A percentile compares a stretch with the other conserved stretches of the same genome.
Conservation (phyloP, 1,140 invertebrate genomes). For the Ericerus pela region DNA sequence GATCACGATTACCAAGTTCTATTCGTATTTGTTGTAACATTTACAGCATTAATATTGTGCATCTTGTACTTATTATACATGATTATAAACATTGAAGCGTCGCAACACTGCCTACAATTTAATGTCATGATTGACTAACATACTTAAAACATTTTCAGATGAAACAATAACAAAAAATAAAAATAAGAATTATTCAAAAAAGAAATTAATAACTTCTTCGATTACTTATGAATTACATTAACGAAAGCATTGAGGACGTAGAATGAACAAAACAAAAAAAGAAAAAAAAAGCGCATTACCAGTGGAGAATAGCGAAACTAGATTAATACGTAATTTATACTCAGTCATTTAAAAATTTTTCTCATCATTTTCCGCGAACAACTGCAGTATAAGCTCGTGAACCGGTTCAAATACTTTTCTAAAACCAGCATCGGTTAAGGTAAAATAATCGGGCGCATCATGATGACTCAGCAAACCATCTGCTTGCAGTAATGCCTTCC, state of each 20-base stretch:
- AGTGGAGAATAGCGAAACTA: background rate
- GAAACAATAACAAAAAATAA: no score
- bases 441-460: conserved; percentile 80
- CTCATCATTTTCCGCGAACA: conserved; percentile 57
- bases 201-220: no score
- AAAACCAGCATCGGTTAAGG: conserved; percentile 67
- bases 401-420: conserved; percentile 68
- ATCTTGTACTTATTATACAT: no score
- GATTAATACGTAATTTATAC: background rate
- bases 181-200: no score
- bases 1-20: no score
- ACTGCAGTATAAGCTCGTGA: conserved; percentile 56
- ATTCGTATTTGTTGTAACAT: no score
- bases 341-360: conserved; percentile 32
- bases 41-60: no score
- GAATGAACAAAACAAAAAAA: background rate
- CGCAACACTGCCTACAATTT: no score
- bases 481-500: conserved; percentile 55
- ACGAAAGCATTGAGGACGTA: background rate
- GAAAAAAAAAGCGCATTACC: background rate
- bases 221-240: background rate
- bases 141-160: no score
- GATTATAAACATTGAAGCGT: no score
- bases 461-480: conserved; percentile 68
- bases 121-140: no score